phyloP scores from a whole-genome alignment of 2,113 vertebrate genomes.

The Acrocephalus kingi region DNA sequence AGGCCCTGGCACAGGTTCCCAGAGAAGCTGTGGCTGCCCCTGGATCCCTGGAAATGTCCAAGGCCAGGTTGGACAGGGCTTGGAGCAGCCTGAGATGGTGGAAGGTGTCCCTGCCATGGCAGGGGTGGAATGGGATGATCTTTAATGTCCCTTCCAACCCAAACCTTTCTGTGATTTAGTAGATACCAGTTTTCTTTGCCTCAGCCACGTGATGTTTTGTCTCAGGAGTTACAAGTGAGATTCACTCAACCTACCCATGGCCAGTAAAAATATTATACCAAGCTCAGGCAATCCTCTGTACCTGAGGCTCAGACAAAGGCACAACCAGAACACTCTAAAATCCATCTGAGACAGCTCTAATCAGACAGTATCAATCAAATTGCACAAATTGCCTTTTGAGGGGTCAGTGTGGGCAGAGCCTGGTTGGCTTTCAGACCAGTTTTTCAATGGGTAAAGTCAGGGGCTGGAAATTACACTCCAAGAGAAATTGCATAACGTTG shows the following conservation, averaged over 20 bases:
- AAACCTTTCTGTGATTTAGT: not conserved
- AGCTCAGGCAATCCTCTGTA: not conserved
- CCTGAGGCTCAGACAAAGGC: not conserved
- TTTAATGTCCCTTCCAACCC: too few relatives aligned
- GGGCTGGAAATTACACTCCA: not conserved
- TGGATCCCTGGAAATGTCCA: not conserved
- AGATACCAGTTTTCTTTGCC: not conserved
- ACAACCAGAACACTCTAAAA: not conserved
- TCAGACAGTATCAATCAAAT: not conserved
- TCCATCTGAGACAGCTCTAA: not conserved
- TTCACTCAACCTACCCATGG: not conserved
- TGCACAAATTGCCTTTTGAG: not conserved
- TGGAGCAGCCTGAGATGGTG: rapidly evolving
- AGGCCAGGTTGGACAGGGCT: rapidly evolving
- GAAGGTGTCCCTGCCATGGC: not conserved
- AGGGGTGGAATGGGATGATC: rapidly evolving
- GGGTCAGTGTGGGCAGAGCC: not conserved
- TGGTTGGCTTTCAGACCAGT: not conserved
- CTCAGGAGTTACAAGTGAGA: not conserved
- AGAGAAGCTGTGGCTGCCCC: not conserved
- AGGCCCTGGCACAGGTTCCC: not conserved
- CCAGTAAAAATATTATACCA: not conserved
- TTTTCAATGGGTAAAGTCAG: not conserved
- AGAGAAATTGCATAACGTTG: not conserved
- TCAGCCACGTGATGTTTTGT: not conserved